Percentiles rank a stretch among this genome's conserved stretches.
Conservation (phyloP, 2,888 invertebrate genomes). For the Mythimna albipuncta region DNA sequence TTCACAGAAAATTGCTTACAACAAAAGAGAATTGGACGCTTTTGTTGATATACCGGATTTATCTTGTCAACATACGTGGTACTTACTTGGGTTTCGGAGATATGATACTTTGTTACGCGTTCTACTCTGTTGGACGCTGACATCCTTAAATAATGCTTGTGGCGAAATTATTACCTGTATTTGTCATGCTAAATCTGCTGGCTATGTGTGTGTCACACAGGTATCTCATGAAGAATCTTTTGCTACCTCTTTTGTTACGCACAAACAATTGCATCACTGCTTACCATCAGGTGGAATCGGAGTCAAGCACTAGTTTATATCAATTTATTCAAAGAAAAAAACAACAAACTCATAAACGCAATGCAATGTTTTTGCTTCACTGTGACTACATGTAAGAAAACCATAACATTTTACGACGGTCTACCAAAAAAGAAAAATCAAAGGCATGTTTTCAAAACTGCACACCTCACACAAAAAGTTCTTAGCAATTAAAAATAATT, state of each 20-base stretch:
- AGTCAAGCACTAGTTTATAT: no score
- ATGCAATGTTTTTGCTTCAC: neutral
- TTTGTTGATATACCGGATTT: conserved; percentile 65
- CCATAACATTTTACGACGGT: conserved; percentile 15
- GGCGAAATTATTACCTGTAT: conserved; percentile 25
- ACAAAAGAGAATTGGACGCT: conserved; percentile 70
- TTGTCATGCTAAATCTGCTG: conserved; percentile 3
- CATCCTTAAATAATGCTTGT: conserved; percentile 3
- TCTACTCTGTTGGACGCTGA: conserved; percentile 4
- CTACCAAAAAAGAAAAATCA: conserved; percentile 23
- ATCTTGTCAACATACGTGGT: conserved; percentile 61
- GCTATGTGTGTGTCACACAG: neutral
- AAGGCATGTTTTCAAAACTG: conserved; percentile 41
- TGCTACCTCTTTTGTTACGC: no score
- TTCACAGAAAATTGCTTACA: conserved; percentile 74
- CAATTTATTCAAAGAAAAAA: no score
- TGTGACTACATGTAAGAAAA: neutral
- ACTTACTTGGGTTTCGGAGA: conserved; percentile 37
- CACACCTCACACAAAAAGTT: conserved; percentile 35
- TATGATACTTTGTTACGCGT: conserved; percentile 31
- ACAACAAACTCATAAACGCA: neutral
- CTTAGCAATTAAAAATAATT: conserved; percentile 66
- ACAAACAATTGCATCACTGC: no score
- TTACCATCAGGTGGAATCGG: no score
- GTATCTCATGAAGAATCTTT: neutral